Evolutionary conservation across 2,113 vertebrate species (phyloP), one percentile per base, ranked within the genome.

Genomic region (Motacilla tschutschensis): DNA sequence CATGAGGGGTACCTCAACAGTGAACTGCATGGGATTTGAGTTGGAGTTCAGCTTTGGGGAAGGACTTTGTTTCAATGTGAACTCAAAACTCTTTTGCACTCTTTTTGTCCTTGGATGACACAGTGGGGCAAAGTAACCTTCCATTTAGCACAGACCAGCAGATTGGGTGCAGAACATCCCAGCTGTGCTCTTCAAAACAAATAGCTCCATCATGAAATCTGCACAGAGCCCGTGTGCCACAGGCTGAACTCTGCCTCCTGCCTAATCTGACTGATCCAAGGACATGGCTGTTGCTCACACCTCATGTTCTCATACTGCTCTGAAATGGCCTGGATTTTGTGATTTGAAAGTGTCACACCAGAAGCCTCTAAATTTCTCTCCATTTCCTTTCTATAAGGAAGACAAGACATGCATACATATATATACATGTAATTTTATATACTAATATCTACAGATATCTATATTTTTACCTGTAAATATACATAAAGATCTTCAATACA

Each of bases 1-100:
- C 65, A 58, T 44, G 77, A 83, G 31, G 65, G 31, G 29, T 74
- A 79, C 31, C 40, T 77, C 90, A 92, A 94, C 78, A 63, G 83
- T 91, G 64, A 92, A 76, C 28, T 18, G 2, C 51, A n/a, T 40
- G 40, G 13, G 28, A 74, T 54, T 48, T 70, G n/a, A 75, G 40
- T 53, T 20, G 65, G 46, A 25, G 65, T 90, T 87, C 35, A 69
- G 6, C 11, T 72, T 33, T 22, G n/a, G n/a, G 40, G 20, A 75
- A 89, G 9, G 9, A 41, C 48, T 74, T 87, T 48, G 20, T 53
- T 92, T 69, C 33, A 28, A 54, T 50, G 6, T 65, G 10, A 90
- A 79, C 85, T 77, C 38, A 81, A 69, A 91, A 60, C 44, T 54
- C 10, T 10, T 47, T 35, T 48, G 15, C 29, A 31, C 15, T 72